Conservation (phyloP, 2,113 vertebrate genomes). For the Mormoops blainvillei region DNA sequence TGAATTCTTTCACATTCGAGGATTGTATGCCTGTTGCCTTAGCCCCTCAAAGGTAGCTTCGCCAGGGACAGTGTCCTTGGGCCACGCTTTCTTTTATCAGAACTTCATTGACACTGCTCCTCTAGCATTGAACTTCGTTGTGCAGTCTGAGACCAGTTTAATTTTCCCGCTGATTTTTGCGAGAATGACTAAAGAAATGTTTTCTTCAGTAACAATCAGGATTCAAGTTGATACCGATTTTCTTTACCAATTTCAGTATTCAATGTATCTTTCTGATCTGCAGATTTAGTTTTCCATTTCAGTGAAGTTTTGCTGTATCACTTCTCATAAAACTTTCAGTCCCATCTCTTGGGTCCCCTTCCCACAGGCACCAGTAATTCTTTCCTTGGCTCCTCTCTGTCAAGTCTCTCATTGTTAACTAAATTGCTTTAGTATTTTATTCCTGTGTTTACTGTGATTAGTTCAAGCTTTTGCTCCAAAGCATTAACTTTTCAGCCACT, state of each 20-base stretch:
- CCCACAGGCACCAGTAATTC: not conserved
- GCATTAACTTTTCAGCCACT: not conserved
- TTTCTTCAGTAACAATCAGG: not conserved
- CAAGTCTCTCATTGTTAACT: not conserved
- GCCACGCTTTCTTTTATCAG: not conserved
- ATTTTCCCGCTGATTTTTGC: not conserved
- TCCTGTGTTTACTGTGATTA: not conserved
- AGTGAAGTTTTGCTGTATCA: not conserved
- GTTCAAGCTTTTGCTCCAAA: conserved; percentile 15
- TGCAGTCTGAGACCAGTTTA: not conserved
- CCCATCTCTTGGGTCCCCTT: not conserved
- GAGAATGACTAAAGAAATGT: not conserved
- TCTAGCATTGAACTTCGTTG: not conserved
- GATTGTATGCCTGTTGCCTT: not conserved
- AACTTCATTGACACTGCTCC: not conserved
- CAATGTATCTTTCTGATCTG: not conserved
- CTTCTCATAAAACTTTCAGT: not conserved
- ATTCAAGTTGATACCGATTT: not conserved
- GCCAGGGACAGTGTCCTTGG: not conserved
- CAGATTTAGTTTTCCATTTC: conserved; percentile 1
- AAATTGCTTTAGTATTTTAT: not conserved
- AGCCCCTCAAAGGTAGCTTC: not conserved
- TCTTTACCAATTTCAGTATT: not conserved
- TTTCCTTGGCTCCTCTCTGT: not conserved
- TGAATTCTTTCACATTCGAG: not conserved